Conservation (phyloP, 2,797 vertebrate species). For the Pogoniulus pusillus region DNA sequence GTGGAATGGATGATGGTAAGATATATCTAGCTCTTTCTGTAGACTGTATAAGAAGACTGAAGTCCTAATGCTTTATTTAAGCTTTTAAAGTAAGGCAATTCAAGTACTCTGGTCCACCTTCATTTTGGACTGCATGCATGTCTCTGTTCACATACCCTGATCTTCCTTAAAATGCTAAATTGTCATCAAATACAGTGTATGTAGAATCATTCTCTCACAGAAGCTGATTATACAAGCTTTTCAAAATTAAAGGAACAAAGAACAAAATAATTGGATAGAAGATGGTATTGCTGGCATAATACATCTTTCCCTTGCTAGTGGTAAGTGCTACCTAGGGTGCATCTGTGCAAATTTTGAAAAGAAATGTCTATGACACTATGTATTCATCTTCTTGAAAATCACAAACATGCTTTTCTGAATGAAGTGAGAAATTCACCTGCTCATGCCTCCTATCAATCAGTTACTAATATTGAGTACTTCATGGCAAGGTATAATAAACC, state of each 20-base stretch:
- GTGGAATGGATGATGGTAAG: not conserved
- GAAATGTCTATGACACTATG: not conserved
- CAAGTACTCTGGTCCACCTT: not conserved
- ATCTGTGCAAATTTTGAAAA: not conserved
- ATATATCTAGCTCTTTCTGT: not conserved
- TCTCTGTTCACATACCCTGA: not conserved
- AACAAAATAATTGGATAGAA: not conserved
- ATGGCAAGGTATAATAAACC: not conserved
- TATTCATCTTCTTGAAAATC: not conserved
- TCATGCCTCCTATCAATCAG: not conserved
- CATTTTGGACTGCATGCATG: fast-evolving
- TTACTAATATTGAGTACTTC: not conserved
- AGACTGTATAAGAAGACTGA: not conserved
- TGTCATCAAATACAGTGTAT: not conserved
- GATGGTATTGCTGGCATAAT: not conserved
- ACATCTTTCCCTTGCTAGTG: not conserved
- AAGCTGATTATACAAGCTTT: not conserved
- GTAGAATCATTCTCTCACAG: not conserved
- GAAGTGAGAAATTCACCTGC: not conserved
- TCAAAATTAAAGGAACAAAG: not conserved
- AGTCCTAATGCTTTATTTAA: not conserved
- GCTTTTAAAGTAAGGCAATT: not conserved
- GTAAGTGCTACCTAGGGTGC: not conserved
- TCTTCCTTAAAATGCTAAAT: not conserved
- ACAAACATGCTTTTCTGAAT: not conserved